A percentile compares a stretch with the other conserved stretches of the same genome.
phyloP scores from a whole-genome alignment of 2,113 vertebrate species.

The Galeopterus variegatus region DNA sequence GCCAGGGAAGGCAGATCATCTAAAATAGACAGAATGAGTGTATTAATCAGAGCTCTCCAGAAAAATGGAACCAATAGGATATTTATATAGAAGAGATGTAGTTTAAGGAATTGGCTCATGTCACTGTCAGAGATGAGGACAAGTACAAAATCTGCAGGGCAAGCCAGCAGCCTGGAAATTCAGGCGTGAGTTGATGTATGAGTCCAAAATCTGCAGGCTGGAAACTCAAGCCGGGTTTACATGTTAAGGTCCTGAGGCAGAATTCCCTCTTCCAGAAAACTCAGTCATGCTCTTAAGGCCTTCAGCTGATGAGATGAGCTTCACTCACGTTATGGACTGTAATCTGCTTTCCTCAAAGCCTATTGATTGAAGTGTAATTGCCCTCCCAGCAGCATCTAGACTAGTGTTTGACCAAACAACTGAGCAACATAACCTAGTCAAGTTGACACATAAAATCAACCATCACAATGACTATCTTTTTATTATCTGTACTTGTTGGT shows the following conservation, averaged over 20 bases:
- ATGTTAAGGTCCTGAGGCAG: neutral
- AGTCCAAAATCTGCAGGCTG: neutral
- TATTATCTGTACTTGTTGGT: neutral
- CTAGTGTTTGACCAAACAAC: neutral
- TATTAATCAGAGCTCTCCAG: neutral
- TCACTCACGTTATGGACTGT: neutral
- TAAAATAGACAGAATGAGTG: neutral
- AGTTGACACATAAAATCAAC: neutral
- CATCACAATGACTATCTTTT: neutral
- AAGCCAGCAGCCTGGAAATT: neutral
- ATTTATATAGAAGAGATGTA: neutral
- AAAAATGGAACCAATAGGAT: neutral
- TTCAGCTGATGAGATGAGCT: neutral
- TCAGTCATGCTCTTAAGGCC: neutral
- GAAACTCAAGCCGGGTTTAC: neutral
- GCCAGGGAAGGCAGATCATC: neutral
- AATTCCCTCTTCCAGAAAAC: constrained; percentile 14
- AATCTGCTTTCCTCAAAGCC: neutral
- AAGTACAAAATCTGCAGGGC: neutral
- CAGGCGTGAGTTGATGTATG: neutral
- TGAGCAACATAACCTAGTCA: neutral
- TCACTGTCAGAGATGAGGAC: neutral
- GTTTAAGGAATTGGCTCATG: neutral
- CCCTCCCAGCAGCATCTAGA: neutral
- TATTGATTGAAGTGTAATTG: neutral